Evolutionary conservation across 2,888 invertebrate genomes (phyloP).

Genomic region (Trachelus tabidus): DNA sequence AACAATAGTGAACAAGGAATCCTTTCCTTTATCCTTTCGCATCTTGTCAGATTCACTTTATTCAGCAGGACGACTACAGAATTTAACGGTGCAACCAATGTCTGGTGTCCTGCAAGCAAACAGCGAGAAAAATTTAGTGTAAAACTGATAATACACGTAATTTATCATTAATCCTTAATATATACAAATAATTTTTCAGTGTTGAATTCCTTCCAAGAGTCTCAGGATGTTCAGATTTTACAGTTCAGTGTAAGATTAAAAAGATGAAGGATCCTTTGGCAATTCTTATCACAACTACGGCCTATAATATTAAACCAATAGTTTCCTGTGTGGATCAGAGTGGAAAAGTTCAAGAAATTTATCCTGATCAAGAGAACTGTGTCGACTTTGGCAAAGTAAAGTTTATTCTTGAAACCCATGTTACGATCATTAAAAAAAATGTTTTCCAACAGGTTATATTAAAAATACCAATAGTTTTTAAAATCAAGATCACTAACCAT

Average conservation of each 20-base stretch:
- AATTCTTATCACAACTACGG: constrained; percentile 69
- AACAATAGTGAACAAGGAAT: constrained; percentile 70
- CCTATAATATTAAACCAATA: constrained; percentile 69
- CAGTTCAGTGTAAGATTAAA: constrained; percentile 70
- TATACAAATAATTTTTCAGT: constrained; percentile 56
- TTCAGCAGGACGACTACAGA: constrained; percentile 69
- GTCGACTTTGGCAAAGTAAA: constrained; percentile 64
- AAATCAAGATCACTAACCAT: constrained; percentile 56
- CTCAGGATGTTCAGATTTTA: constrained; percentile 70
- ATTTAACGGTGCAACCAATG: constrained; percentile 68
- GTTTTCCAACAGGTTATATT: constrained; percentile 47
- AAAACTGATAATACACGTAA: constrained; percentile 33
- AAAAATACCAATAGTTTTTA: constrained; percentile 40
- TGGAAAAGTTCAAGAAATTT: constrained; percentile 43
- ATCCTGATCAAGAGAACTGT: constrained; percentile 50
- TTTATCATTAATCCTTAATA: constrained; percentile 5
- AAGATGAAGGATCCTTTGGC: constrained; percentile 68
- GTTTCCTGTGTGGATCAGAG: constrained; percentile 63
- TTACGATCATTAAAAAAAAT: constrained; percentile 14
- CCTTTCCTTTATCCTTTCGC: constrained; percentile 67
- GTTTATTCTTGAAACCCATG: constrained; percentile 12
- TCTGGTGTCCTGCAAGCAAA: constrained; percentile 67
- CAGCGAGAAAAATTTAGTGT: constrained; percentile 69
- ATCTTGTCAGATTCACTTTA: constrained; percentile 70
- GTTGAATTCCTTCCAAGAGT: constrained; percentile 69